Base-by-base conservation (phyloP, 2,888 invertebrate genomes). In the Tromatobia lineatoria region DNA sequence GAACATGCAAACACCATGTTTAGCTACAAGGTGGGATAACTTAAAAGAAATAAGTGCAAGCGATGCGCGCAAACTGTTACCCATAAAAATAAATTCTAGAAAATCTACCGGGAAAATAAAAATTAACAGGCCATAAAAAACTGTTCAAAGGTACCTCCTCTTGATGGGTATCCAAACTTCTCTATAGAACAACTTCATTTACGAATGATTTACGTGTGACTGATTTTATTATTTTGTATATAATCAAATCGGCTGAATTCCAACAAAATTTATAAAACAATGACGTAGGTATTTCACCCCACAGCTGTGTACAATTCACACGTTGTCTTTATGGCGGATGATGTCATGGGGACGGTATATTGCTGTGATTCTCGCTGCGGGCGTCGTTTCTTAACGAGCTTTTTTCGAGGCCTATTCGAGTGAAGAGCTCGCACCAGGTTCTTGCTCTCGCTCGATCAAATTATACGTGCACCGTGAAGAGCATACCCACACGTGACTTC, bases 381-480 rank as follows among this genome's bases (percentile, higher is more conserved):
- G 80, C 80, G 47, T 54, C 74, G 54, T 70, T 71, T 50, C 82
- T 79, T 82, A 85, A 82, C 82, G 82, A 82, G 82, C 82, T 82
- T 85, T 85, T 82, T 85, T 52, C n/a, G 57, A 18, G 18, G 52
- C 38, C 52, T 50, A 79, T 66, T 57, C 79, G 57, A 59, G 57
- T 66, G 70, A 80, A 34, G 34, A 54, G 54, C 69, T 73, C 67
- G 52, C 73, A 67, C 77, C 61, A 18, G 75, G 66, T 18, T 75
- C 74, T 81, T 77, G 71, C 79, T 79, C 77, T 66, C 77, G 71
- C 83, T 83, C 80, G 76, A 83, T 80, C 83, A 77, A 83, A 83
- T 83, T 80, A 82, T 75, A 82, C 52, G 78, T 52, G 74, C 80
- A 77, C 83, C 83, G 80, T 83, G 80, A 80, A 83, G 67, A 73